A percentile compares a stretch with the other conserved stretches of the same genome.
These are phyloP conservation scores for Amphilophus citrinellus DNA, from an alignment of 2,113 vertebrate genomes.

Conservation along the genomic window DNA sequence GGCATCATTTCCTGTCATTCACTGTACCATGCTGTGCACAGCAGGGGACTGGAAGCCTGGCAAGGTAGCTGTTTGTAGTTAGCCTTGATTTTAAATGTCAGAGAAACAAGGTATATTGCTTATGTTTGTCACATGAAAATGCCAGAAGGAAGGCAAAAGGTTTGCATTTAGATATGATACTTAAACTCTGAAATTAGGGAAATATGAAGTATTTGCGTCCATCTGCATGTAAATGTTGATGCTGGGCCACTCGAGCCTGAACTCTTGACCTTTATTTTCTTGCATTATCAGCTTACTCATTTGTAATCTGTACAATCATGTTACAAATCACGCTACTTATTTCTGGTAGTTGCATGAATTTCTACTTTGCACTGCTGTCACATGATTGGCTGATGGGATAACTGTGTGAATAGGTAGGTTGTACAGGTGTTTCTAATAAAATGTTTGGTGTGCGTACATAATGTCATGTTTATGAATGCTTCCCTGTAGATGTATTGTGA, in stretches of 20 bases:
- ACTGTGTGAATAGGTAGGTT: constrained; percentile 1
- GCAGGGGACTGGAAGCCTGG: not conserved
- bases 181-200: not conserved
- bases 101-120: not conserved
- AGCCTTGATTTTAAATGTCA: constrained; percentile 8
- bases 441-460: not conserved
- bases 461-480: not conserved
- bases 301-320: not conserved
- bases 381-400: not conserved
- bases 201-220: not conserved
- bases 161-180: not conserved
- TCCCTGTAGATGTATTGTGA: not conserved
- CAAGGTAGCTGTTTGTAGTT: not conserved
- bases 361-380: not conserved
- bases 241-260: not conserved
- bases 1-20: not conserved
- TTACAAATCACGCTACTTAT: not conserved
- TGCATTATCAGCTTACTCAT: not conserved
- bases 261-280: not conserved
- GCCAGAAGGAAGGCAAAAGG: not conserved
- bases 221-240: not conserved
- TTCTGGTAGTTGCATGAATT: not conserved
- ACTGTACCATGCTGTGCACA: not conserved
- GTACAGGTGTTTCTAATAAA: constrained; percentile 25
- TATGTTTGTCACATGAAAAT: not conserved